Evolutionary conservation across 2,888 invertebrate species (phyloP).

Genomic region (Pammene aurita): DNA sequence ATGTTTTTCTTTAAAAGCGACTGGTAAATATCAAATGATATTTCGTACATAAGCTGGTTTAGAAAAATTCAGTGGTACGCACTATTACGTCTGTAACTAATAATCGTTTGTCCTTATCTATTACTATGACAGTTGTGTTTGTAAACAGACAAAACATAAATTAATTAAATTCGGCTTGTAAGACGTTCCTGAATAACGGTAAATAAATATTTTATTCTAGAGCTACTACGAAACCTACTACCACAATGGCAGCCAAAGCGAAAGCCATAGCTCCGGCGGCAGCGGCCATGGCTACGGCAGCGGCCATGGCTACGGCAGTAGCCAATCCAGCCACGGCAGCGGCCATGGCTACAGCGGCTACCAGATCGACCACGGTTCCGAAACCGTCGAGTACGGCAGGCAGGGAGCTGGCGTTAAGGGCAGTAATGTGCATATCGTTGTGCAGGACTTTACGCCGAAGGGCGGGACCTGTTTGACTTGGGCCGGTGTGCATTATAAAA

Average conservation of each 20-base stretch:
- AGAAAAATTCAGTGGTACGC: too few relatives aligned
- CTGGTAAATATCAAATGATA: too few relatives aligned
- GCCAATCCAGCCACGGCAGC: neutral
- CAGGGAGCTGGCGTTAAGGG: conserved; percentile 38
- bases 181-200: too few relatives aligned
- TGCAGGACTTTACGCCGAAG: conserved; percentile 79
- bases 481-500: conserved; percentile 92
- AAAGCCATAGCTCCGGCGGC: conserved; percentile 1
- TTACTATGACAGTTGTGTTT: too few relatives aligned
- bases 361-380: conserved; percentile 17
- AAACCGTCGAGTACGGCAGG: conserved; percentile 42
- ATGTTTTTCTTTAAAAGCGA: too few relatives aligned
- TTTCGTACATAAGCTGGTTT: too few relatives aligned
- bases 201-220: neutral
- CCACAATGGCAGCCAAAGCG: conserved; percentile 28
- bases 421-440: conserved; percentile 55
- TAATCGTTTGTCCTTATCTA: too few relatives aligned
- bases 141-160: too few relatives aligned
- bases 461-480: conserved; percentile 90
- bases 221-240: conserved; percentile 33
- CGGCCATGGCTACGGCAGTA: neutral
- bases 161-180: too few relatives aligned
- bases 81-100: too few relatives aligned
- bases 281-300: neutral
- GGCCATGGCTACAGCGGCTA: neutral